phyloP scores from a whole-genome alignment of 2,888 invertebrate species.

The Cosmorhoe ocellata region DNA sequence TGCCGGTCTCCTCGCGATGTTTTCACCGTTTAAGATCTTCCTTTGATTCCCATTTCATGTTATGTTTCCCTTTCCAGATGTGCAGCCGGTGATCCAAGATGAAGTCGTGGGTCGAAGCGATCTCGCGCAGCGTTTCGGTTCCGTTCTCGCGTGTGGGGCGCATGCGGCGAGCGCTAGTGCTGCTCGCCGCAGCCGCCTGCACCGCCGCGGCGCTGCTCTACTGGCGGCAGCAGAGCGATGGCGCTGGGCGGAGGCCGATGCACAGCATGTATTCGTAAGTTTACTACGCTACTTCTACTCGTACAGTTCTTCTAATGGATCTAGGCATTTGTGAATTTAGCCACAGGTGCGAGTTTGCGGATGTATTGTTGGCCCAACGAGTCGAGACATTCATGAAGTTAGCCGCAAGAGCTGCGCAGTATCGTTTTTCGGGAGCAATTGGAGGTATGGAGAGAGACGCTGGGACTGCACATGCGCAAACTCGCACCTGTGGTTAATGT shows the following conservation, averaged over 20 bases:
- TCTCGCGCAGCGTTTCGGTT: slow-evolving; percentile 75
- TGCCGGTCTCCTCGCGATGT: no score
- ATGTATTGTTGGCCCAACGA: no score
- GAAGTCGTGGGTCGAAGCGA: slow-evolving; percentile 66
- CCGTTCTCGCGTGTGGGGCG: slow-evolving; percentile 77
- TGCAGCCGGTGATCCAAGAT: slow-evolving; percentile 42
- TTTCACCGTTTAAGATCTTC: no score
- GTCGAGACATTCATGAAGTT: no score
- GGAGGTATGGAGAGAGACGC: no score
- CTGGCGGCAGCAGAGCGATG: slow-evolving; percentile 83
- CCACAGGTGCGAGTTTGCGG: no score
- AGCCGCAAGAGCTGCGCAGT: no score
- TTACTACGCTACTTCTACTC: background rate
- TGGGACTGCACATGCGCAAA: no score
- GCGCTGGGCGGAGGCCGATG: slow-evolving; percentile 58
- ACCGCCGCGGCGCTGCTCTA: slow-evolving; percentile 82
- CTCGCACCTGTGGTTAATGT: no score
- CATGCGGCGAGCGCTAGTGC: slow-evolving; percentile 80
- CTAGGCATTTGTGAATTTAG: no score
- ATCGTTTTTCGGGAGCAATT: no score
- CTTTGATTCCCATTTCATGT: background rate
- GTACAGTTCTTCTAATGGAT: no score
- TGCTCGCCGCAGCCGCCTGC: slow-evolving; percentile 80
- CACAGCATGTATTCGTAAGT: slow-evolving; percentile 61
- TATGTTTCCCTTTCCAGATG: slow-evolving; percentile 46